Evolutionary conservation across 2,888 invertebrate genomes (phyloP), one percentile per base, ranked within the genome.

Genomic region (Agonopterix arenella): DNA sequence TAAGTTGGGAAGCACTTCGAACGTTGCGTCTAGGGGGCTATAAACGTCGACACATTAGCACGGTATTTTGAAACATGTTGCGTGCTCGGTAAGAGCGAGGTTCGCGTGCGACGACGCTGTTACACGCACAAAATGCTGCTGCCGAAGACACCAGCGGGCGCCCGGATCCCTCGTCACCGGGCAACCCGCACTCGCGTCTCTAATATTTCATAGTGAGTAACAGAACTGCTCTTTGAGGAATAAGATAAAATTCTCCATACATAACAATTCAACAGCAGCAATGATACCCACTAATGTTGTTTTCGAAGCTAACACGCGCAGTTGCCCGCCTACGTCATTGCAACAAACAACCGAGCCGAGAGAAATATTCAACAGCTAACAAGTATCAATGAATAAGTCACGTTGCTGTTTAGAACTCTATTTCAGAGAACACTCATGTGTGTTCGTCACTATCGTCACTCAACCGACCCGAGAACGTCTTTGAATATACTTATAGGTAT

Each of bases 131-230:
- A 66, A 65, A 66, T 67, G 70, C 64, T 80, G 83, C 74, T 82
- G 84, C 78, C 71, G 84, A 86, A 86, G 85, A 88, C 84, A 81
- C 11, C 82, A 76, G 73, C 79, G 82, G 76, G 73, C 76, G 76
- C 74, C 74, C 79, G 80, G 78, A 76, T 84, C 83, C 83, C 82
- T 81, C 76, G 81, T 79, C 82, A 80, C 76, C 70, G 73, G 68
- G 77, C 79, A 68, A 75, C 73, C 68, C 70, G 75, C 68, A 66
- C 72, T 68, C 73, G 69, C 70, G 69, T 68, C 67, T 71, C 67
- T 61, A 70, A 75, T 77, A 73, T 76, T 76, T 73, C 69, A 68
- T 67, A 50, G 50, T 37, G 43, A 43, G 8, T 43, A 7, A 40
- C 40, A 40, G 40, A 10, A 53, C 57, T 62, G 60, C 59, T 55